Conservation (phyloP, 2,888 invertebrate genomes). For the Parnassius orleans region DNA sequence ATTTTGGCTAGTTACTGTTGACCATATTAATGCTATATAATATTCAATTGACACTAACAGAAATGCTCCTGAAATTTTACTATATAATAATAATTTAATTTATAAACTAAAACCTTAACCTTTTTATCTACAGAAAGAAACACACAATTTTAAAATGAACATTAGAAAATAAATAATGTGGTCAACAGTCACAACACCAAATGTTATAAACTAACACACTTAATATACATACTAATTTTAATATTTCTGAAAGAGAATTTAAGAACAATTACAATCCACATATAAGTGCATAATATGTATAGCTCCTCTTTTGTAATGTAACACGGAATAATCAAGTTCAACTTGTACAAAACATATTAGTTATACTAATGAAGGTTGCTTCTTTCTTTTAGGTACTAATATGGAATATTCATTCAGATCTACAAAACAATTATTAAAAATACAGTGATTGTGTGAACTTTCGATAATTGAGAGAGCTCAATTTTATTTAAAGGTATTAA, state of each 20-base stretch:
- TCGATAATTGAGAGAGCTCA: conserved; percentile 21
- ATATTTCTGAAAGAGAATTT: conserved; percentile 72
- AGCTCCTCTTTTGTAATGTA: conserved; percentile 11
- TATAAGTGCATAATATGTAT: conserved; percentile 5
- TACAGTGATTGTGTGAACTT: no score
- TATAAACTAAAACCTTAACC: not conserved
- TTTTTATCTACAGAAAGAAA: not conserved
- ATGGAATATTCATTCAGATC: conserved; percentile 66
- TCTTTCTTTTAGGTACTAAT: no score
- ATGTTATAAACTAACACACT: conserved; percentile 53
- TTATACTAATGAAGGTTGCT: conserved; percentile 47
- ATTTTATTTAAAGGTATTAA: conserved; percentile 8
- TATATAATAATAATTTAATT: not conserved
- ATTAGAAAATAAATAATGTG: conserved; percentile 30
- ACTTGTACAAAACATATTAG: conserved; percentile 11
- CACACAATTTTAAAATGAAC: not conserved
- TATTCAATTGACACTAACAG: not conserved
- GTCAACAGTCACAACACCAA: conserved; percentile 58
- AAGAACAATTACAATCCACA: conserved; percentile 61
- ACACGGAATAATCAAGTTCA: conserved; percentile 14
- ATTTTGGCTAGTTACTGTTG: conserved; percentile 55
- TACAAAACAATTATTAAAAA: conserved; percentile 52
- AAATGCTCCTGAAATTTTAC: not conserved
- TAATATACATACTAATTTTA: conserved; percentile 52
- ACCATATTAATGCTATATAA: conserved; percentile 33